These are phyloP conservation scores for Himalopsyche tibetana DNA, from an alignment of 2,888 invertebrate genomes.

Conservation along the genomic window DNA sequence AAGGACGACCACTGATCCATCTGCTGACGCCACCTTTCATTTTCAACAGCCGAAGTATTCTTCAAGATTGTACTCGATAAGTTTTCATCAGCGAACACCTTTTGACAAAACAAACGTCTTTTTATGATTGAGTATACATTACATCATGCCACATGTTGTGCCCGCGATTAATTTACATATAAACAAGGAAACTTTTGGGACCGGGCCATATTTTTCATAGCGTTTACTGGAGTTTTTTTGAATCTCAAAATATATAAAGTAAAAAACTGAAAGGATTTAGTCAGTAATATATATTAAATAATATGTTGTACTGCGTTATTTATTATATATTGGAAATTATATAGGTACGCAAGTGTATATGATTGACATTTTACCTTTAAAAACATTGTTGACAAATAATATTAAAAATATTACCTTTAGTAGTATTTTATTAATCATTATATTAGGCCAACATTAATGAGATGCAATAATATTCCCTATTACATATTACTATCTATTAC, in stretches of 20 bases:
- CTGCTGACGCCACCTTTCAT: constrained; percentile 60
- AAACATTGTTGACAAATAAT: too few relatives aligned
- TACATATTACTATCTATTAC: too few relatives aligned
- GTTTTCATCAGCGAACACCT: constrained; percentile 62
- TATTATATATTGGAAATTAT: too few relatives aligned
- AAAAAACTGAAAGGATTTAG: background rate
- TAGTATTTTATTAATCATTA: too few relatives aligned
- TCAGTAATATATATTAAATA: too few relatives aligned
- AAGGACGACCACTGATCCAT: constrained; percentile 48
- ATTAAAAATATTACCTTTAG: too few relatives aligned
- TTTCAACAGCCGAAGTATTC: constrained; percentile 51
- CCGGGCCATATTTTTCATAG: background rate
- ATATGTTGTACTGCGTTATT: too few relatives aligned
- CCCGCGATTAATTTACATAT: constrained; percentile 28
- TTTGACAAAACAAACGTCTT: constrained; percentile 53
- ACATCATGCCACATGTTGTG: constrained; percentile 32
- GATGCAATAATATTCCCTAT: too few relatives aligned
- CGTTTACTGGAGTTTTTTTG: background rate
- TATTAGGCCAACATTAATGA: too few relatives aligned
- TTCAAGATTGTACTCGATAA: constrained; percentile 58
- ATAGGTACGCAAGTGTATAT: too few relatives aligned
- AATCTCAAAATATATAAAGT: background rate
- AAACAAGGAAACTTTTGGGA: constrained; percentile 24
- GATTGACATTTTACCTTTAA: too few relatives aligned
- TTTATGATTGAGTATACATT: constrained; percentile 43